These are phyloP conservation scores for Drosophila ustulata DNA, from an alignment of 2,888 invertebrate species.

Conservation along the genomic window DNA sequence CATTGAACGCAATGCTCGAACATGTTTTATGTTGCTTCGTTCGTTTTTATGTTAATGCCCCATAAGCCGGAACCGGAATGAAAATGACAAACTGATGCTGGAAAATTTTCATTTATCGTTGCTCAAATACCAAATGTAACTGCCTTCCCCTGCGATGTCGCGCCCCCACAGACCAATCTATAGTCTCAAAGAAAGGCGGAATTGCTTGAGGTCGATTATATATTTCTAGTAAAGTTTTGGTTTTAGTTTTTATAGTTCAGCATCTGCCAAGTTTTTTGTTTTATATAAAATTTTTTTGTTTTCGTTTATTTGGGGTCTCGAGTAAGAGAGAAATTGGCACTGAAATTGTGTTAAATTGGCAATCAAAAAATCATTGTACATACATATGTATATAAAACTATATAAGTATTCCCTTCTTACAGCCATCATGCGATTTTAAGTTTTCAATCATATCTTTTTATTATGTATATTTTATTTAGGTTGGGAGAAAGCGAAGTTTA, in stretches of 20 bases:
- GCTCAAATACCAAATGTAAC: slow-evolving; percentile 4
- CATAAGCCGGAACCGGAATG: slow-evolving; percentile 69
- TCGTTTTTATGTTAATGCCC: slow-evolving; percentile 57
- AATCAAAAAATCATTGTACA: slow-evolving; percentile 5
- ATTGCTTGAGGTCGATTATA: slow-evolving; percentile 33
- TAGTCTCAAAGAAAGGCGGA: slow-evolving; percentile 60
- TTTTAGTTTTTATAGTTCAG: slow-evolving; percentile 16
- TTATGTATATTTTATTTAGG: neutral
- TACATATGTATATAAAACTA: neutral
- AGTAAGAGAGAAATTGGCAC: slow-evolving; percentile 23
- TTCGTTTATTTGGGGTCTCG: slow-evolving; percentile 11
- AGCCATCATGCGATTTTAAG: neutral
- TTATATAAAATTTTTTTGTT: slow-evolving; percentile 1
- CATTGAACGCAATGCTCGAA: slow-evolving; percentile 62
- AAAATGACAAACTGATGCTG: slow-evolving; percentile 32
- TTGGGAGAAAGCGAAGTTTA: neutral
- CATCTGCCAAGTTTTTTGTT: slow-evolving; percentile 23
- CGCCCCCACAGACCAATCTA: neutral
- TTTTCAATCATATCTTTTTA: neutral
- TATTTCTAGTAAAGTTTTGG: slow-evolving; percentile 35
- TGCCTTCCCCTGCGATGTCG: neutral
- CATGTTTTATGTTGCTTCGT: slow-evolving; percentile 49
- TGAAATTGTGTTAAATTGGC: slow-evolving; percentile 27
- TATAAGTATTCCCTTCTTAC: neutral
- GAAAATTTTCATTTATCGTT: slow-evolving; percentile 9